These are phyloP conservation scores for Thyatira batis DNA, from an alignment of 2,888 invertebrate genomes.

Conservation along the genomic window DNA sequence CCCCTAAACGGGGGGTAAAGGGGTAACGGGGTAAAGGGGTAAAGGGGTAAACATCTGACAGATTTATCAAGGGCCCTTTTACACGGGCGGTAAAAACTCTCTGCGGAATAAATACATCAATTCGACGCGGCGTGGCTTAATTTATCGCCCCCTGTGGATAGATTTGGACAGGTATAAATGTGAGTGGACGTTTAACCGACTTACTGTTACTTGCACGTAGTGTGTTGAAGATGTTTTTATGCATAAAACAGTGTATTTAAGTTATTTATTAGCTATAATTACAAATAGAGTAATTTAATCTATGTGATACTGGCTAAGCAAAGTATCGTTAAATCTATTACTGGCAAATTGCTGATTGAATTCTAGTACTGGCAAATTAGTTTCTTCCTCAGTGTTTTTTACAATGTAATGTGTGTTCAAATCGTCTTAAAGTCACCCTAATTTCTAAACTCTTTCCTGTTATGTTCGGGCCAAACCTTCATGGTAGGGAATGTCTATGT, in stretches of 20 bases:
- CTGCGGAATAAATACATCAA: conserved; percentile 37
- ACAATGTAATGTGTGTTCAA: too few relatives aligned
- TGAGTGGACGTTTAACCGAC: conserved; percentile 14
- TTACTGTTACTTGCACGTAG: conserved; percentile 20
- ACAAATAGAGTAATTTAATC: too few relatives aligned
- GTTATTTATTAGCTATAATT: too few relatives aligned
- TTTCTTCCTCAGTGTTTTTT: too few relatives aligned
- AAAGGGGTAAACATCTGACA: conserved; percentile 25
- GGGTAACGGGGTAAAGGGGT: conserved; percentile 13
- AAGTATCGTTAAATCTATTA: too few relatives aligned
- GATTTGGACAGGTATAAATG: conserved; percentile 25
- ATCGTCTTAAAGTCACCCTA: too few relatives aligned
- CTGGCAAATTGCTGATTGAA: too few relatives aligned
- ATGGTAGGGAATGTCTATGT: too few relatives aligned
- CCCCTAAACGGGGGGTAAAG: conserved; percentile 11
- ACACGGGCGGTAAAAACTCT: conserved; percentile 45
- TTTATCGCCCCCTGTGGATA: conserved; percentile 46
- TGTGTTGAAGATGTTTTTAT: conserved; percentile 12
- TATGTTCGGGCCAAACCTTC: too few relatives aligned
- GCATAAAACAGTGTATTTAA: neutral
- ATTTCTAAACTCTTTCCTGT: too few relatives aligned
- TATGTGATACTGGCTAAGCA: too few relatives aligned
- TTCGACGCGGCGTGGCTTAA: conserved; percentile 35
- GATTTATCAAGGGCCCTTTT: conserved; percentile 51
- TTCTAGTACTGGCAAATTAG: too few relatives aligned